Evolutionary conservation across 2,888 invertebrate species (phyloP), one percentile per base, ranked within the genome.

Genomic region (Caenorhabditis afra): DNA sequence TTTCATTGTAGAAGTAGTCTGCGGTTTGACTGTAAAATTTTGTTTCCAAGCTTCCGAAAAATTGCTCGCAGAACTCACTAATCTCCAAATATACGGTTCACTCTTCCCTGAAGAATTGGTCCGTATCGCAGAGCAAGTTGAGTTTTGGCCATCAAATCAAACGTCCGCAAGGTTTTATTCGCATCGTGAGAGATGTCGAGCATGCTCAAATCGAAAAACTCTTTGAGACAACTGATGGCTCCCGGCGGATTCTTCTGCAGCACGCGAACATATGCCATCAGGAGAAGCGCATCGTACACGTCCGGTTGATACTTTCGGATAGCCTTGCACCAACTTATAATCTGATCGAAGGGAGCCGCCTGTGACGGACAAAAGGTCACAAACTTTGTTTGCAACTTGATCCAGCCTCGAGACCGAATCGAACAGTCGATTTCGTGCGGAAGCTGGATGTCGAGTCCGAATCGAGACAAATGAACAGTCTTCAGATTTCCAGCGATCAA

Each of bases 151-250:
- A 62, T 76, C 2, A 83, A 16, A 22, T 62, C 52, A 22, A 23
- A 35, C 1, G 70, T 47, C 14, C 58, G 29, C 10, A 67, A 57
- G 8, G 65, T 44, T 7, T 52, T 18, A 3, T 20, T 45, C 2
- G 45, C 35, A 41, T 67, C 52, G 14, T 75, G 66, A 8, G 66
- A 76, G 14, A 67, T 8, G 10, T 49, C 20, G 12, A 83, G 58
- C 73, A 81, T 79, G 16, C 37, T 59, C 47, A 73, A 39, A 47
- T 83, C 83, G 45, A 80, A 79, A 44, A 79, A 84, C 8, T 39
- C 41, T 22, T 79, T 78, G 23, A 84, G 58, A 2, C 68, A 18
- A 14, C 67, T 57, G 8, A 71, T 23, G 11, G 84, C 84, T 3
- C 45, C 52, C 16, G 53, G 37, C 5, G 50, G 37, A 35, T 80